A percentile compares a stretch with the other conserved stretches of the same genome.
phyloP scores from a whole-genome alignment of 2,888 invertebrate genomes.

The Agonum fuliginosum region DNA sequence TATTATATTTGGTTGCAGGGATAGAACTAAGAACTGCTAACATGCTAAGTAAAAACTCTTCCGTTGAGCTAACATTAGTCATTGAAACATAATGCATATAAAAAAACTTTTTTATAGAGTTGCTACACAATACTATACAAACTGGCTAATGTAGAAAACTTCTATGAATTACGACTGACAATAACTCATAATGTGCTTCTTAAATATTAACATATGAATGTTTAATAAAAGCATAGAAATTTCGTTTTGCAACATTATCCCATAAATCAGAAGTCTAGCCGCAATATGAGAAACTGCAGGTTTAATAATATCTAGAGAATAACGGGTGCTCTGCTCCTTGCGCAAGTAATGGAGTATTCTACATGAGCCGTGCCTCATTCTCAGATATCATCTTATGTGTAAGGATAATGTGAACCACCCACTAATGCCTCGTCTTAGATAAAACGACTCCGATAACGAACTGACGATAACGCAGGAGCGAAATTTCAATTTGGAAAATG shows the following conservation, averaged over 20 bases:
- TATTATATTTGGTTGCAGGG: too few species aligned
- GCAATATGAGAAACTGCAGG: constrained; percentile 71
- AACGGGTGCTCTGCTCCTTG: constrained; percentile 62
- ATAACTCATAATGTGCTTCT: neutral
- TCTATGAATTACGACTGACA: too few species aligned
- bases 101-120: too few species aligned
- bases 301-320: constrained; percentile 70
- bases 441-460: constrained; percentile 22
- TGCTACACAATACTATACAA: too few species aligned
- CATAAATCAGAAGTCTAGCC: constrained; percentile 64
- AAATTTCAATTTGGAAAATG: constrained; percentile 42
- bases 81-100: too few species aligned
- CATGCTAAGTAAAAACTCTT: too few species aligned
- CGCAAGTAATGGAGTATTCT: constrained; percentile 37
- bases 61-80: too few species aligned
- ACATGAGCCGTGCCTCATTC: constrained; percentile 12
- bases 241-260: constrained; percentile 10
- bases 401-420: constrained; percentile 56
- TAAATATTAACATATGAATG: constrained; percentile 16
- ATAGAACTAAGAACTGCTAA: too few species aligned
- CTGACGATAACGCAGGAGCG: constrained; percentile 10
- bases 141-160: too few species aligned
- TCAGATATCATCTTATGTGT: constrained; percentile 54
- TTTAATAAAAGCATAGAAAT: constrained; percentile 6
- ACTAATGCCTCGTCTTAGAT: constrained; percentile 44